Conservation (phyloP, 1,140 invertebrate genomes). For the roundworm (Caenorhabditis elegans) region WBcel235 BX284604.4:4604001-4604500, state of each 20-base stretch:
- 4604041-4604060: slow-evolving; percentile 22
- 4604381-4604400: slow-evolving; percentile 39
- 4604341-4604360: slow-evolving; percentile 41
- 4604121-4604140: too few species aligned
- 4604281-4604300: too few species aligned
- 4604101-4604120: slow-evolving; percentile 39
- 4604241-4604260: too few species aligned
- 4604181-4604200: too few species aligned
- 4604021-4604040: not conserved
- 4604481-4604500: not conserved
- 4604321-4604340: too few species aligned
- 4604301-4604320: too few species aligned
- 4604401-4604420: slow-evolving; percentile 38
- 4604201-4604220: too few species aligned
- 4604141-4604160: too few species aligned
- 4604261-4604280: too few species aligned
- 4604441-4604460: slow-evolving; percentile 25
- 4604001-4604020: slow-evolving; percentile 40
- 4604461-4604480: not conserved
- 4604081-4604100: not conserved
- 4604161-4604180: too few species aligned
- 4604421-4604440: slow-evolving; percentile 46
- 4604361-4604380: slow-evolving; percentile 20
- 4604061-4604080: slow-evolving; percentile 25
- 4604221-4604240: too few species aligned